Evolutionary conservation across 2,888 invertebrate species (phyloP).

Genomic region (Odiellus spinosus): DNA sequence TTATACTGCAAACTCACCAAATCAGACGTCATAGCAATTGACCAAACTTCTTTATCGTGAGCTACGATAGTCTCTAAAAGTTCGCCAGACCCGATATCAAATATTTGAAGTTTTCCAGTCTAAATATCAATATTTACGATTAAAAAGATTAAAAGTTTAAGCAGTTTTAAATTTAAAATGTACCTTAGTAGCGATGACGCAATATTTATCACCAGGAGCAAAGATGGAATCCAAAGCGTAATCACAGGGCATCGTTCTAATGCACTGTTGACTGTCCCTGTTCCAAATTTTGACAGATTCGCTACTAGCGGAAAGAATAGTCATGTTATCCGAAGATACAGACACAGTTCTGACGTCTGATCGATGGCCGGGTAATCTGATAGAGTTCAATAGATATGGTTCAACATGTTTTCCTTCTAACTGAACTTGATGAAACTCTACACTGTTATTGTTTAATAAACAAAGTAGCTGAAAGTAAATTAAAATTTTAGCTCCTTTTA

Average conservation of each 20-base stretch:
- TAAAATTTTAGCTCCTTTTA: too few species aligned
- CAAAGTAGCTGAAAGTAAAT: slow-evolving; percentile 23
- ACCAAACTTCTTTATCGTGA: slow-evolving; percentile 62
- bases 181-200: slow-evolving; percentile 66
- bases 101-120: slow-evolving; percentile 58
- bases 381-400: slow-evolving; percentile 37
- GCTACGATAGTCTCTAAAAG: slow-evolving; percentile 64
- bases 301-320: slow-evolving; percentile 62
- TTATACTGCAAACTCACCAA: slow-evolving; percentile 40
- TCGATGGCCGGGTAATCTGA: slow-evolving; percentile 65
- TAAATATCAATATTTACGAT: slow-evolving; percentile 20
- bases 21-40: slow-evolving; percentile 60
- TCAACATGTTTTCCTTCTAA: slow-evolving; percentile 35
- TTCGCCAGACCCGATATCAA: slow-evolving; percentile 66
- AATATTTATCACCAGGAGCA: slow-evolving; percentile 78
- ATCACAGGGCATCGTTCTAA: slow-evolving; percentile 49
- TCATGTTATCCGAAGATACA: slow-evolving; percentile 68
- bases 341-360: slow-evolving; percentile 70
- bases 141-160: too few species aligned
- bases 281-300: slow-evolving; percentile 91
- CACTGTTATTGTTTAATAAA: slow-evolving; percentile 50
- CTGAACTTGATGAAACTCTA: slow-evolving; percentile 49
- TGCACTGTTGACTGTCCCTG: slow-evolving; percentile 40
- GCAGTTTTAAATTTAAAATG: neutral
- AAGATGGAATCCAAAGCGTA: slow-evolving; percentile 59